Conservation (phyloP, 2,797 vertebrate species). For the Sebastes minor region DNA sequence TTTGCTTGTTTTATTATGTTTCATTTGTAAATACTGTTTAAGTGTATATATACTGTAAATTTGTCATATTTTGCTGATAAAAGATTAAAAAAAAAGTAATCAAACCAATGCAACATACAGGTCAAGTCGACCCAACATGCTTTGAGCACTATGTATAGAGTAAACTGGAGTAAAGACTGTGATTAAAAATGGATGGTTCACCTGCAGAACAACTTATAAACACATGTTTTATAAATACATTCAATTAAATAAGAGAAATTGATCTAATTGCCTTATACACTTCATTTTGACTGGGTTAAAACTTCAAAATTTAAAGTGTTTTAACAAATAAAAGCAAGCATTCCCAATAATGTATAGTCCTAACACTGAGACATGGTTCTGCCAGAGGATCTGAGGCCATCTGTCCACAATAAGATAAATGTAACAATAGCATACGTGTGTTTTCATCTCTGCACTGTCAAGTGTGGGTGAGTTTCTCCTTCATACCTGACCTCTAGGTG, state of each 20-base stretch:
- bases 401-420: not conserved
- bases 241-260: not conserved
- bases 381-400: not conserved
- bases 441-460: not conserved
- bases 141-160: not conserved
- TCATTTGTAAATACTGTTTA: no score
- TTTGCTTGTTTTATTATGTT: no score
- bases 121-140: not conserved
- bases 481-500: slow-evolving; percentile 96
- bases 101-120: not conserved
- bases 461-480: not conserved
- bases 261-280: not conserved
- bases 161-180: not conserved
- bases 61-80: no score
- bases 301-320: no score
- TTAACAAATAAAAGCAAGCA: not conserved
- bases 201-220: not conserved
- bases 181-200: not conserved
- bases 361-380: not conserved
- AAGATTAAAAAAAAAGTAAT: no score
- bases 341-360: not conserved
- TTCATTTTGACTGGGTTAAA: not conserved
- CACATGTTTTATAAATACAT: not conserved
- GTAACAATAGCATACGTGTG: not conserved
- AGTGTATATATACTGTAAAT: no score